These are phyloP conservation scores for Squalus acanthias DNA, from an alignment of 2,797 vertebrate genomes.

Conservation along the genomic window DNA sequence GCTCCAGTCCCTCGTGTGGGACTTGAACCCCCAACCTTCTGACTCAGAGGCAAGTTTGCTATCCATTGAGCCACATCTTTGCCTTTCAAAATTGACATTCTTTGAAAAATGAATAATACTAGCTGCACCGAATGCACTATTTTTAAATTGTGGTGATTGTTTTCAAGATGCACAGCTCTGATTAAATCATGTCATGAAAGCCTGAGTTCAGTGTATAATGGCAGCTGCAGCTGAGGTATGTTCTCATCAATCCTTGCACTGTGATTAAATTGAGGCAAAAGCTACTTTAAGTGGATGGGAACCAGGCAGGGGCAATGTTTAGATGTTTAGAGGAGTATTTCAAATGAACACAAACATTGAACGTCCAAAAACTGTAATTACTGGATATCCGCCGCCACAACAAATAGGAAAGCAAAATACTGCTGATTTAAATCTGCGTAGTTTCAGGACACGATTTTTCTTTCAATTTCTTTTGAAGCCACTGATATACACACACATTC, in stretches of 20 bases:
- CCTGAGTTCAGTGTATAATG: neutral
- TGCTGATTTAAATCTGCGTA: neutral
- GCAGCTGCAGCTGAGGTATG: slow-evolving; percentile 6
- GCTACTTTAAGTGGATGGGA: neutral
- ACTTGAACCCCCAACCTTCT: too few relatives aligned
- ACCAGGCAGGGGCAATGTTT: neutral
- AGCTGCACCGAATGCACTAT: neutral
- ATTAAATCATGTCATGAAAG: neutral
- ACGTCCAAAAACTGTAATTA: neutral
- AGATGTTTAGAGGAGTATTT: neutral
- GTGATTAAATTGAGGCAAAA: slow-evolving; percentile 7
- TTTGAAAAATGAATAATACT: slow-evolving; percentile 10
- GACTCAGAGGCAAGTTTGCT: too few relatives aligned
- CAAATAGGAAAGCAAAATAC: neutral
- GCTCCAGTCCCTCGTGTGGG: too few relatives aligned
- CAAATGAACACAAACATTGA: neutral
- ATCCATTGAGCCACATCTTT: too few relatives aligned
- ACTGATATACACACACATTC: too few relatives aligned
- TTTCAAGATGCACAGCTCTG: neutral
- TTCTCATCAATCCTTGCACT: neutral
- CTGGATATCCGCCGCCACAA: neutral
- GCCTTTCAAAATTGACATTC: neutral
- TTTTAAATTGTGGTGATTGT: neutral
- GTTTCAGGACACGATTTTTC: neutral
- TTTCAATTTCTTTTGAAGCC: neutral